Evolutionary conservation across 2,113 vertebrate species (phyloP).

Genomic region (Platycercus adscitus): DNA sequence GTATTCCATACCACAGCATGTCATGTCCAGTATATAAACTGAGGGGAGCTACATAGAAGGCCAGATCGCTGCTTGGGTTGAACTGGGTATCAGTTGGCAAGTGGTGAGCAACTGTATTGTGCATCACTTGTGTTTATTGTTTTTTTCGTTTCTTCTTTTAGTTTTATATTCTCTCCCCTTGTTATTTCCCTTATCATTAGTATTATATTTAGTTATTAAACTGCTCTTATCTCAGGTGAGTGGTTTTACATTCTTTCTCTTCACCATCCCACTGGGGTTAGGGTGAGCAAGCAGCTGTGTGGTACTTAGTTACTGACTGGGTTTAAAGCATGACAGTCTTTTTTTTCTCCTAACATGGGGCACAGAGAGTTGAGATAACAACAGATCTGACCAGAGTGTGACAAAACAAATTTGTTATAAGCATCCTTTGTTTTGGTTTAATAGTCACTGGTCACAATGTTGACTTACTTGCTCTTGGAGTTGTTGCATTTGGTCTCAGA

Average conservation of each 20-base stretch:
- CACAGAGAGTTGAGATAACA: not conserved
- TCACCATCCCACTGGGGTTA: not conserved
- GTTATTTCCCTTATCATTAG: not conserved
- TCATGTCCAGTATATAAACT: not conserved
- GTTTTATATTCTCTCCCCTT: not conserved
- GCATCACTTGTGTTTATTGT: not conserved
- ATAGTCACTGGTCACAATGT: not conserved
- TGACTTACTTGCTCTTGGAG: not conserved
- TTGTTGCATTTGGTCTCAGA: not conserved
- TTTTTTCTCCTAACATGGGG: not conserved
- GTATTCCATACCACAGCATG: not conserved
- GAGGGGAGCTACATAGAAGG: not conserved
- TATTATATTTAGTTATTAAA: not conserved
- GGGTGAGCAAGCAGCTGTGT: not conserved
- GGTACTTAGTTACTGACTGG: not conserved
- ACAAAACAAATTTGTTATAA: not conserved
- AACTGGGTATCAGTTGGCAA: not conserved
- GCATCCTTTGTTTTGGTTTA: not conserved
- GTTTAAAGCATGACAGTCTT: not conserved
- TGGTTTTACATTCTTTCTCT: not conserved
- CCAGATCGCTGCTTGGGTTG: fast-evolving
- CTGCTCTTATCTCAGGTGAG: not conserved
- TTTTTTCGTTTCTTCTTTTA: not conserved
- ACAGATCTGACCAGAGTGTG: not conserved
- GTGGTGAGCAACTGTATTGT: not conserved